A percentile compares a stretch with the other conserved stretches of the same genome.
These are phyloP conservation scores for Pammene aurita DNA, from an alignment of 2,888 invertebrate species.

Conservation along the genomic window DNA sequence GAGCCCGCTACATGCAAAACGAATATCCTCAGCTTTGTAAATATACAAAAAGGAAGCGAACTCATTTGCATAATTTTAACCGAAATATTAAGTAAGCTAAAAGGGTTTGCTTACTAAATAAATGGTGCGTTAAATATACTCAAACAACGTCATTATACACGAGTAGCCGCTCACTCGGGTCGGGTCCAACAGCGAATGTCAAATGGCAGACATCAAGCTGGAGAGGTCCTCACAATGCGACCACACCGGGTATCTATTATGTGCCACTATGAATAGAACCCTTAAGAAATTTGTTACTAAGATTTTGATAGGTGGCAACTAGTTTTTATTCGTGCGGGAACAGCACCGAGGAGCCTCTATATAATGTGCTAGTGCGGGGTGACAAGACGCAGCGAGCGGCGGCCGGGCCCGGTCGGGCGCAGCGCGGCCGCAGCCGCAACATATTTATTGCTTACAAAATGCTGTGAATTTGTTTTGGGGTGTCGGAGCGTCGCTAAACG, in stretches of 20 bases:
- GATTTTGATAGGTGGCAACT: slow-evolving; percentile 68
- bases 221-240: slow-evolving; percentile 60
- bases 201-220: slow-evolving; percentile 68
- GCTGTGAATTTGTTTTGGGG: slow-evolving; percentile 66
- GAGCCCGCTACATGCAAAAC: slow-evolving; percentile 20
- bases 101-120: slow-evolving; percentile 70
- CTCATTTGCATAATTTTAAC: slow-evolving; percentile 71
- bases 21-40: slow-evolving; percentile 27
- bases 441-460: slow-evolving; percentile 62
- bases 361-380: slow-evolving; percentile 50
- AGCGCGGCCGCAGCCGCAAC: slow-evolving; percentile 51
- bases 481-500: slow-evolving; percentile 61
- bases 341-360: slow-evolving; percentile 46
- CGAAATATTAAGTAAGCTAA: slow-evolving; percentile 67
- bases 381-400: slow-evolving; percentile 45
- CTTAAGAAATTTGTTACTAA: slow-evolving; percentile 77
- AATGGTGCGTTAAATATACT: slow-evolving; percentile 76
- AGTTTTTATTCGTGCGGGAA: slow-evolving; percentile 54
- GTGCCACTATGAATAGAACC: slow-evolving; percentile 60
- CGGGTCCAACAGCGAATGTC: slow-evolving; percentile 59
- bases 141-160: slow-evolving; percentile 73
- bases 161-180: slow-evolving; percentile 60
- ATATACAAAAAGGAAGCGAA: slow-evolving; percentile 49
- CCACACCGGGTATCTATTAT: slow-evolving; percentile 72
- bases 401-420: slow-evolving; percentile 46